Evolutionary conservation across 2,113 vertebrate species (phyloP).

Genomic region (Papio anubis): DNA sequence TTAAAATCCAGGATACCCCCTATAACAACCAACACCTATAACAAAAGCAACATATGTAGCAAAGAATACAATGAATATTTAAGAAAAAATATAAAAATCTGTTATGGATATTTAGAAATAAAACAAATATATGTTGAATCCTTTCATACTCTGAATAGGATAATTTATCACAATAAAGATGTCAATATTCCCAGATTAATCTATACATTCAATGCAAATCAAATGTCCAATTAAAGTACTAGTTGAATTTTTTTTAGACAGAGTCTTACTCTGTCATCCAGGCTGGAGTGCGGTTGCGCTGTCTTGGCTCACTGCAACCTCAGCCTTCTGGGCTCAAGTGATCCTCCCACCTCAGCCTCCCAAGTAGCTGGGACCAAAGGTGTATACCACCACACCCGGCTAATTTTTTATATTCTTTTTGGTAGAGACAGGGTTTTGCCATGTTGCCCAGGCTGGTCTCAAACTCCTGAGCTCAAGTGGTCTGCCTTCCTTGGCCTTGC

Average conservation of each 20-base stretch:
- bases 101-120: not conserved
- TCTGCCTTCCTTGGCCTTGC: no score
- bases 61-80: not conserved
- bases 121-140: not conserved
- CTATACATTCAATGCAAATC: not conserved
- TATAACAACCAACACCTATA: not conserved
- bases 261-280: no score
- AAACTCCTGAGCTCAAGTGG: no score
- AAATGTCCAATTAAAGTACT: not conserved
- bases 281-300: no score
- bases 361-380: no score
- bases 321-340: no score
- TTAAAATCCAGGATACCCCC: not conserved
- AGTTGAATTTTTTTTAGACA: not conserved
- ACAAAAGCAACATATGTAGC: not conserved
- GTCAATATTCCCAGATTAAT: not conserved
- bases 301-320: no score
- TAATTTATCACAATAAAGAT: constrained; percentile 5
- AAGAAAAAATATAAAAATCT: not conserved
- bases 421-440: no score
- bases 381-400: no score
- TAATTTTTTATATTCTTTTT: no score
- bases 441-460: no score
- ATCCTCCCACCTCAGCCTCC: no score
- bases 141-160: not conserved